Base-by-base conservation (phyloP, 2,113 vertebrate genomes). In the Poeciliopsis occidentalis region DNA sequence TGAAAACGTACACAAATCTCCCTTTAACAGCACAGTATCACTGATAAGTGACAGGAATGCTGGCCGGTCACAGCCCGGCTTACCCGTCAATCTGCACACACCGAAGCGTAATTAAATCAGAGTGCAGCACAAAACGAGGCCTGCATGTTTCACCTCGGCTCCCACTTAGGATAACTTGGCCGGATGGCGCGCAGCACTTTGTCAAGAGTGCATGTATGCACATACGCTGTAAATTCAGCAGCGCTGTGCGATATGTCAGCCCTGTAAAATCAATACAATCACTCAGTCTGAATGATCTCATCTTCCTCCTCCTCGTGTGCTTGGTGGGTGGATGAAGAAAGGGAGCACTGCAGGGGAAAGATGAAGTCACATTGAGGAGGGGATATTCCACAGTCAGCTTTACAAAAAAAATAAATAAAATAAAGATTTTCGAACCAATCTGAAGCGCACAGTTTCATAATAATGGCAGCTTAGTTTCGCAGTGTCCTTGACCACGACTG, bases 231-330 rank as follows among this genome's bases (percentile, higher is more conserved):
- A 60, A 83, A 39, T 44, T 69, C 67, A 83, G 71, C 54, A 71
- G 65, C 62, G n/a, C 32, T 30, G 71, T 65, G 61, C 70, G 69
- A 69, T 78, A 69, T 83, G 68, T 82, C 81, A 79, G 69, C 37
- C 57, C 72, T 76, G 70, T 39, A 63, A 27, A 81, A 93, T 93
- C 90, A 87, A 91, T 90, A 84, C 65, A 77, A 85, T 75, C 73
- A 39, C 79, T 91, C 76, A 69, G 71, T 62, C 57, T 70, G 66
- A 84, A 85, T 91, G 87, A 93, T 83, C 81, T 92, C 91, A 93
- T 91, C 86, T 61, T 75, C 87, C 78, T 78, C 54, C 69, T 24
- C 70, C 80, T 54, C 41, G 64, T 19, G 60, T 60, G 63, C 69
- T 26, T 1, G 47, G 64, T 22, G 57, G n/a, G 69, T 34, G 54